These are phyloP conservation scores for Aricia agestis DNA, from an alignment of 1,140 invertebrate genomes.

Conservation along the genomic window DNA sequence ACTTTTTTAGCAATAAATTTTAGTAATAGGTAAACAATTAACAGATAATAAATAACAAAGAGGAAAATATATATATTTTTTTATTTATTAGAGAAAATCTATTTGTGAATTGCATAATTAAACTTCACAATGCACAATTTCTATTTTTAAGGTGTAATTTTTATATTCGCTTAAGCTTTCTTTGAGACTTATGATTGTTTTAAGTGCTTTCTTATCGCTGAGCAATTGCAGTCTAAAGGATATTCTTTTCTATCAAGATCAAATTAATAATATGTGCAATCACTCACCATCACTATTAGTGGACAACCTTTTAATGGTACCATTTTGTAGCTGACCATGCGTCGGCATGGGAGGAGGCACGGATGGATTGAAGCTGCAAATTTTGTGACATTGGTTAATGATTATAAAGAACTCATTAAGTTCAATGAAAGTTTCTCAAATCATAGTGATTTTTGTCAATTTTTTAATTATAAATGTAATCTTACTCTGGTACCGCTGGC, in stretches of 20 bases:
- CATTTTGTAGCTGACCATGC: conserved; percentile 19
- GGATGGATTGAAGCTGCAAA: conserved; percentile 1
- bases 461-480: not conserved
- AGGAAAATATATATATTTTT: not conserved
- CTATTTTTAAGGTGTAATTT: conserved; percentile 4
- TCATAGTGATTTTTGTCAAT: too few species aligned
- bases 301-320: conserved; percentile 22
- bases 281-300: not conserved
- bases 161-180: conserved; percentile 23
- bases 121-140: not conserved
- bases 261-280: not conserved
- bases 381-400: not conserved
- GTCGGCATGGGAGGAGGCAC: not conserved
- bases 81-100: not conserved
- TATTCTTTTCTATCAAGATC: not conserved
- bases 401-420: not conserved
- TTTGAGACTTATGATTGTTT: not conserved
- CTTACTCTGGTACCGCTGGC: conserved; percentile 16
- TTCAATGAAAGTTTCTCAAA: not conserved
- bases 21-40: too few species aligned
- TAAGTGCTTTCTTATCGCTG: conserved; percentile 20
- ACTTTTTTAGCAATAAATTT: too few species aligned
- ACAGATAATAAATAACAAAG: not conserved
- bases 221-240: conserved; percentile 10
- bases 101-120: not conserved